Conservation (phyloP, 1,140 invertebrate species). For the Listronotus bonariensis region DNA sequence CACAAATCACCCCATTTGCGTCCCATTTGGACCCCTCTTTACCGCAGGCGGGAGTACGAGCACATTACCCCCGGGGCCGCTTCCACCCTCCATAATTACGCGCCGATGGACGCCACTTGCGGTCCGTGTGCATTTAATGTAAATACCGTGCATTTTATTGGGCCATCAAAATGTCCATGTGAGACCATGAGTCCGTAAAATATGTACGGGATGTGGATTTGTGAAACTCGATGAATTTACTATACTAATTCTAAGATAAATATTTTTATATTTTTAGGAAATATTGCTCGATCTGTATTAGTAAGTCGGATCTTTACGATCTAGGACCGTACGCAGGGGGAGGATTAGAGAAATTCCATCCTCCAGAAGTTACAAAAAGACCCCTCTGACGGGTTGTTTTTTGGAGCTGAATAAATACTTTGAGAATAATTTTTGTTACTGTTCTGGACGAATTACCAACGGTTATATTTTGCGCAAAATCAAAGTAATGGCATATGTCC, state of each 20-base stretch:
- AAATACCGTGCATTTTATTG: conserved; percentile 32
- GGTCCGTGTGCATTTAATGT: conserved; percentile 31
- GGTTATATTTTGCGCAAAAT: no score
- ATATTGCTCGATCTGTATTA: no score
- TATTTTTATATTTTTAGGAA: no score
- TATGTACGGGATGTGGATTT: conserved; percentile 18
- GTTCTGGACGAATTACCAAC: no score
- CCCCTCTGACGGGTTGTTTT: no score
- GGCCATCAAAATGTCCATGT: conserved; percentile 35
- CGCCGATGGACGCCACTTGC: conserved; percentile 33
- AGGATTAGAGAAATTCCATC: no score
- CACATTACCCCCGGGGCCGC: neutral
- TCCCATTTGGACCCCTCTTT: conserved; percentile 5
- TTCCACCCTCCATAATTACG: conserved; percentile 20
- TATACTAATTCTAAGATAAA: conserved; percentile 13
- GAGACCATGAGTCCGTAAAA: conserved; percentile 24
- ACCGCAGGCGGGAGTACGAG: conserved; percentile 1
- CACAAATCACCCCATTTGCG: conserved; percentile 21
- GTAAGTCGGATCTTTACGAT: no score
- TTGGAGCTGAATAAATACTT: no score
- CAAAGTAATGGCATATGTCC: no score
- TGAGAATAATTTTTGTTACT: no score
- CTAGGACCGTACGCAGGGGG: no score
- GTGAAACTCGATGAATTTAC: conserved; percentile 8
- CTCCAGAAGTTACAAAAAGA: no score